phyloP scores from a whole-genome alignment of 2,888 invertebrate genomes.

The Ichneumoninae sp. region DNA sequence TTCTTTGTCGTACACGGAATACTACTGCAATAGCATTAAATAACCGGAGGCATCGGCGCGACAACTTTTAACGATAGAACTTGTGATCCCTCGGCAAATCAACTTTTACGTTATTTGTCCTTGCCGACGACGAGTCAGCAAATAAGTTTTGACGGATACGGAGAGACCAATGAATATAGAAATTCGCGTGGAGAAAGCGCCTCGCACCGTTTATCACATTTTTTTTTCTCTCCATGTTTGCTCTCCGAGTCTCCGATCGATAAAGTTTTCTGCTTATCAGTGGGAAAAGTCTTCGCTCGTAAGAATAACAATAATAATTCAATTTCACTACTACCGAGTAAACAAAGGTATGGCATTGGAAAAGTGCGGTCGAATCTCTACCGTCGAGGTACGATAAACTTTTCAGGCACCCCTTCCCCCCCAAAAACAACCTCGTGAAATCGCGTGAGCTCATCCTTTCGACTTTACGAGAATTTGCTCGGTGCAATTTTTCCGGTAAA shows the following conservation, averaged over 20 bases:
- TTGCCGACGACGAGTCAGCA: not conserved
- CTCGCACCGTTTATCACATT: not conserved
- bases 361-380: not conserved
- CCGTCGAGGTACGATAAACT: conserved; percentile 39
- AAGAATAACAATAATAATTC: conserved; percentile 75
- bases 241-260: conserved; percentile 27
- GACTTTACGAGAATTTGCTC: conserved; percentile 12
- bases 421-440: not conserved
- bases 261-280: conserved; percentile 71
- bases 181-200: not conserved
- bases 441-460: conserved; percentile 28
- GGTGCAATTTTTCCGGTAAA: conserved; percentile 45
- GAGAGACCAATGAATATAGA: not conserved
- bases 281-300: conserved; percentile 70
- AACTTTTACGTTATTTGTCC: conserved; percentile 2
- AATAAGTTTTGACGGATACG: not conserved
- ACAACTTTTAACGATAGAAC: conserved; percentile 14
- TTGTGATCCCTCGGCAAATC: not conserved
- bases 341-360: conserved; percentile 68
- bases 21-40: conserved; percentile 1
- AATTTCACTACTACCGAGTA: conserved; percentile 68
- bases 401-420: conserved; percentile 7
- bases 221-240: conserved; percentile 20
- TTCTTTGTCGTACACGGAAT: conserved; percentile 3
- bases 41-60: conserved; percentile 8